Evolutionary conservation across 92 coral and sea anemone species (phyloP).

Genomic region (Heteractis magnifica): DNA sequence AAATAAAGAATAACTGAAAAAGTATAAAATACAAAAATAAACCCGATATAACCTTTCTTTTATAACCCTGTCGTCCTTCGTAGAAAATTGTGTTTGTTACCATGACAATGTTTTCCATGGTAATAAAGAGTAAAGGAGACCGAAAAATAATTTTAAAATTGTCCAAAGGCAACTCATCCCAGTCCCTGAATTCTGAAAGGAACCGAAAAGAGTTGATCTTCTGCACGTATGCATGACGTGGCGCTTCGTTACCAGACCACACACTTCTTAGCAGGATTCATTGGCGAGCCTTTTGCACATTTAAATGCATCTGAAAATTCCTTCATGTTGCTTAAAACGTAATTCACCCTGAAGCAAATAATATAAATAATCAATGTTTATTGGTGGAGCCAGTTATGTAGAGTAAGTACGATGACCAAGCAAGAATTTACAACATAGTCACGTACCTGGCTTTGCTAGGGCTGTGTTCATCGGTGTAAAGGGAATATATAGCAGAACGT

Average conservation of each 20-base stretch:
- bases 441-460: conserved; percentile 51
- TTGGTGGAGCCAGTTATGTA: not conserved
- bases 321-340: conserved; percentile 59
- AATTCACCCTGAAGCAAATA: conserved; percentile 56
- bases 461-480: conserved; percentile 41
- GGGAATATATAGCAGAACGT: conserved; percentile 31
- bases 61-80: no score
- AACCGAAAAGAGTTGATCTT: no score
- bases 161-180: no score
- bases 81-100: no score
- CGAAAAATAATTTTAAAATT: no score
- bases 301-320: conserved; percentile 73
- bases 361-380: not conserved
- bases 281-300: conserved; percentile 71
- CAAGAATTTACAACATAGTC: not conserved
- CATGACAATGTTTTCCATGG: no score
- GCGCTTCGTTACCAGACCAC: conserved; percentile 48
- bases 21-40: not conserved
- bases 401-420: not conserved
- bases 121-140: no score
- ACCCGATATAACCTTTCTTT: not conserved
- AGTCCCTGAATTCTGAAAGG: not conserved
- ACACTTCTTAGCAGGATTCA: conserved; percentile 76
- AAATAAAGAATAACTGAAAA: not conserved
- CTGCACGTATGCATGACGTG: no score